These are phyloP conservation scores for Thera obeliscata DNA, from an alignment of 2,888 invertebrate species.

Conservation along the genomic window DNA sequence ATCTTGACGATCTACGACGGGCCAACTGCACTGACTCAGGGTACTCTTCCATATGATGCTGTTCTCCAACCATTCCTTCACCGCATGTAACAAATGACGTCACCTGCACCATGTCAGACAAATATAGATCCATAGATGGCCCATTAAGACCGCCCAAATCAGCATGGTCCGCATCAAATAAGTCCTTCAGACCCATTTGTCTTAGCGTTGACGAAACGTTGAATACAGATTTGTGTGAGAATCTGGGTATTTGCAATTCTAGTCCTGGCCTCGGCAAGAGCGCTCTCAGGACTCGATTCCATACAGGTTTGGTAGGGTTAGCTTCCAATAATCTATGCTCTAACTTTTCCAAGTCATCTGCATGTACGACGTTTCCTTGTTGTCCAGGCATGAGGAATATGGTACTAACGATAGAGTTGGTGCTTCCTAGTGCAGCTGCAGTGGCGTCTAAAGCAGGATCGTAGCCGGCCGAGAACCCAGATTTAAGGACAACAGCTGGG, in stretches of 20 bases:
- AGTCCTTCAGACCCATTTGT: constrained; percentile 91
- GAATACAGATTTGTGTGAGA: constrained; percentile 92
- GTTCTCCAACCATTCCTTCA: constrained; percentile 88
- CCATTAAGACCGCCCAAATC: constrained; percentile 94
- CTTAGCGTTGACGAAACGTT: constrained; percentile 91
- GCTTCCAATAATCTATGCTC: constrained; percentile 88
- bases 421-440: constrained; percentile 89
- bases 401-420: constrained; percentile 89
- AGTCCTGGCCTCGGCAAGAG: constrained; percentile 90
- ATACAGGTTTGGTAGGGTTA: constrained; percentile 87
- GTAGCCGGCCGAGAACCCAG: constrained; percentile 92
- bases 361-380: constrained; percentile 91
- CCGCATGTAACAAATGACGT: constrained; percentile 94
- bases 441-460: constrained; percentile 94
- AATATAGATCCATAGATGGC: constrained; percentile 89
- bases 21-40: constrained; percentile 86
- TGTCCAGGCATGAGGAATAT: constrained; percentile 94
- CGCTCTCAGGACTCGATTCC: constrained; percentile 89
- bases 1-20: constrained; percentile 73
- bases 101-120: constrained; percentile 93
- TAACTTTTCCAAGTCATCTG: constrained; percentile 90
- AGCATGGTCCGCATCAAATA: constrained; percentile 90
- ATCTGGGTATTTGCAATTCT: constrained; percentile 93
- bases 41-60: constrained; percentile 92
- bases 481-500: constrained; percentile 91